A percentile compares a stretch with the other conserved stretches of the same genome.
These are phyloP conservation scores for Geotrupes spiniger DNA, from an alignment of 2,888 invertebrate species.

Conservation along the genomic window DNA sequence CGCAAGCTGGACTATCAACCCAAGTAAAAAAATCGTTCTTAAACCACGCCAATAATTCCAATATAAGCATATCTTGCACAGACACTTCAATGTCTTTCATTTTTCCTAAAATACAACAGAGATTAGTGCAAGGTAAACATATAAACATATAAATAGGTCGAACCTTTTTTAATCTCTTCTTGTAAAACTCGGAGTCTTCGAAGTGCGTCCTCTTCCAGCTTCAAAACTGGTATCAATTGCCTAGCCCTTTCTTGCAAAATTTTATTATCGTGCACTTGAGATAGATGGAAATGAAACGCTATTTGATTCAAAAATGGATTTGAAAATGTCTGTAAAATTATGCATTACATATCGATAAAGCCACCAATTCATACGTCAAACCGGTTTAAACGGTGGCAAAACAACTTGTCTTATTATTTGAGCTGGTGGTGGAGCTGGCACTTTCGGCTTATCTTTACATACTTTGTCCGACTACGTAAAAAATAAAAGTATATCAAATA, in stretches of 20 bases:
- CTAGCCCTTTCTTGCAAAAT: conserved; percentile 64
- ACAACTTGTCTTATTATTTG: conserved; percentile 20
- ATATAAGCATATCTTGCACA: conserved; percentile 69
- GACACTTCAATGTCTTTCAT: conserved; percentile 38
- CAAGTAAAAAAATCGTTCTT: conserved; percentile 89
- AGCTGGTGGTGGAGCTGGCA: too few relatives aligned
- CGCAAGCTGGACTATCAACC: conserved; percentile 79
- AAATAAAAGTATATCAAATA: too few relatives aligned
- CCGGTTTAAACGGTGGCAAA: conserved; percentile 23
- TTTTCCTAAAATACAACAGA: too few relatives aligned
- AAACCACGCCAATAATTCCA: conserved; percentile 87
- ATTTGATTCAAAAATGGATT: conserved; percentile 40
- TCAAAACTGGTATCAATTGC: conserved; percentile 63
- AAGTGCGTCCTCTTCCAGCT: conserved; percentile 63
- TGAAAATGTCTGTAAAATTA: conserved; percentile 32
- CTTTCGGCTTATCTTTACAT: too few relatives aligned
- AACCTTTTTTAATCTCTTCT: conserved; percentile 57
- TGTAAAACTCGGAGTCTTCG: conserved; percentile 62
- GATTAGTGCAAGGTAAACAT: too few relatives aligned
- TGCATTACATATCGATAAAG: conserved; percentile 1
- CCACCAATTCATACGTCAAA: conserved; percentile 15
- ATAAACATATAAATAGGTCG: neutral
- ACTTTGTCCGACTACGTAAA: too few relatives aligned
- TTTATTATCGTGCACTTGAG: conserved; percentile 63
- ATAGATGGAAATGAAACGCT: conserved; percentile 38